Percentiles rank a stretch among this genome's conserved stretches.
Conservation (phyloP, 92 coral and sea anemone species). For the Siderastrea radians region DNA sequence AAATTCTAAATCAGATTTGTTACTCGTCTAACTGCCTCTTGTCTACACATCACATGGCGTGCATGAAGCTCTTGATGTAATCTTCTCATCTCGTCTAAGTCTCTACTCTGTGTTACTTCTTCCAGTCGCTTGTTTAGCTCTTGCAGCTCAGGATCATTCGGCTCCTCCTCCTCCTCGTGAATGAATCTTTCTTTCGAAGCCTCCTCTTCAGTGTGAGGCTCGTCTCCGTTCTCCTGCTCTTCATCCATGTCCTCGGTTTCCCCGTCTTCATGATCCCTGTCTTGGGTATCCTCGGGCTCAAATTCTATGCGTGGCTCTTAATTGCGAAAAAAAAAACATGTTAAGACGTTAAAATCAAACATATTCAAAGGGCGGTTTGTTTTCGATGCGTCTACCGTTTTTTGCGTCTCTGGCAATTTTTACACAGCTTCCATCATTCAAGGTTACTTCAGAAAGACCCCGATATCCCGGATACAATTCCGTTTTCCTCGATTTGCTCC, state of each 20-base stretch:
- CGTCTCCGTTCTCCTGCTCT: slow-evolving; percentile 32
- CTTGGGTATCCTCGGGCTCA: not conserved
- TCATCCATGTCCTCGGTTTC: slow-evolving; percentile 39
- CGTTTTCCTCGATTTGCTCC: too few relatives aligned
- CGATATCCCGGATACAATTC: not conserved
- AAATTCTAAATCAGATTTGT: slow-evolving; percentile 43
- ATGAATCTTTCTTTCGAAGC: not conserved
- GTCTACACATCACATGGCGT: slow-evolving; percentile 53
- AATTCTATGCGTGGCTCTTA: not conserved
- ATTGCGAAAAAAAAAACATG: not conserved
- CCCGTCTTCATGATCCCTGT: slow-evolving; percentile 11
- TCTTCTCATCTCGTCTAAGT: slow-evolving; percentile 54
- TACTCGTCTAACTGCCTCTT: slow-evolving; percentile 27
- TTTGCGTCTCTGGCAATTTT: too few relatives aligned
- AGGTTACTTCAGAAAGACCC: not conserved
- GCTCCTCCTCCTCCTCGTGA: slow-evolving; percentile 51
- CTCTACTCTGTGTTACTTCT: slow-evolving; percentile 14
- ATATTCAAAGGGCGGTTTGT: too few relatives aligned
- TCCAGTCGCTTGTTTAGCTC: slow-evolving; percentile 30
- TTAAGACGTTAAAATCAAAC: too few relatives aligned
- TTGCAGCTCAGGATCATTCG: slow-evolving; percentile 47
- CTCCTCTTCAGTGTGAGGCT: not conserved
- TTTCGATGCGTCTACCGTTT: too few relatives aligned
- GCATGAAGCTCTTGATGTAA: slow-evolving; percentile 61
- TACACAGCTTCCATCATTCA: not conserved